Evolutionary conservation across 2,888 invertebrate species (phyloP), one percentile per base, ranked within the genome.

Genomic region (Neuroscelio doddi): DNA sequence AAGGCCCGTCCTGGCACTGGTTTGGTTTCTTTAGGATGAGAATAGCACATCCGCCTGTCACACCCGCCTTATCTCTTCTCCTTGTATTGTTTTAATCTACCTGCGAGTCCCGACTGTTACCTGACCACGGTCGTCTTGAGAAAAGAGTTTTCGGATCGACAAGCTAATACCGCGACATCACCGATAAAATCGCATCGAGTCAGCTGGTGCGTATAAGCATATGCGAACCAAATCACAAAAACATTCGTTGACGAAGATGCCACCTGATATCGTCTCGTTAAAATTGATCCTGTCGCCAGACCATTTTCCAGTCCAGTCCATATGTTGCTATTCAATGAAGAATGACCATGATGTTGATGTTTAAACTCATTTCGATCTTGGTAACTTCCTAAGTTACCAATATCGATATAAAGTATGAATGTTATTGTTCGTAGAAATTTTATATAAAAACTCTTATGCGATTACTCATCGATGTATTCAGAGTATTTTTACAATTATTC

Each of bases 81-180:
- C 64, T 59, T 69, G 72, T 63, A 80, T 79, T 80, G 80, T 80
- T 80, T 80, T 76, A 80, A 80, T 80, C 77, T 78, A 15, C 9
- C 21, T 21, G 21, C 21, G 21, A 21, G 21, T 21, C 21, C 5
- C 21, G 21, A 21, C 21, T 21, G 21, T 21, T 21, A 12, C 2
- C 32, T 1, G 12, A 12, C 1, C 32, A 9, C 9, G 29, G 29
- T 29, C 29, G 4, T 29, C 9, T 29, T 29, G 29, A 1, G 4
- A 9, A 2, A n/a, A 29, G 29, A 29, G 29, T 29, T 50, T 44
- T 52, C 12, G 32, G 30, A 47, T 42, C 45, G 21, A 34, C 51
- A 64, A 52, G 52, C 55, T 52, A 46, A 42, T 50, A 66, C 44
- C 56, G 68, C 68, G 73, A 71, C 58, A 42, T 67, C 51, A 24